These are phyloP conservation scores for Dexiosoma caninum DNA, from an alignment of 2,888 invertebrate species.

Conservation along the genomic window DNA sequence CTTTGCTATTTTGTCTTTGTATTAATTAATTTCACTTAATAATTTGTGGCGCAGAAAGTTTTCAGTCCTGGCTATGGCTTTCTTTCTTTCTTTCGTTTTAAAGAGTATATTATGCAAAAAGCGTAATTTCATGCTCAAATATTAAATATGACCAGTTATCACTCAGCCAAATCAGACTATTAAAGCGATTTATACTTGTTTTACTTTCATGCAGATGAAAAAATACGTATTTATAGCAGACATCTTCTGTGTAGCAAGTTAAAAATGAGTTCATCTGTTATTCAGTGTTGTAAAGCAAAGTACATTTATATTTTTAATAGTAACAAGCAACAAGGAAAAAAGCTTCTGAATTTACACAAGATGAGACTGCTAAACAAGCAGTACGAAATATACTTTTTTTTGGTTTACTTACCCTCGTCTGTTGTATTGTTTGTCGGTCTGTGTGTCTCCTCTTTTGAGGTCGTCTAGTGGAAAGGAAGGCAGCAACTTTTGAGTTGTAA, in stretches of 20 bases:
- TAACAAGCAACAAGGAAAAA: conserved; percentile 8
- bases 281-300: conserved; percentile 37
- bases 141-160: too few relatives aligned
- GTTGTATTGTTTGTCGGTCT: background rate
- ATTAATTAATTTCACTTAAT: too few relatives aligned
- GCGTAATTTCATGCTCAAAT: too few relatives aligned
- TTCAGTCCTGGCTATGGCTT: too few relatives aligned
- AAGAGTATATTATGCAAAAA: too few relatives aligned
- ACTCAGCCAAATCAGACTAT: background rate
- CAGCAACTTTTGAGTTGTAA: conserved; percentile 34
- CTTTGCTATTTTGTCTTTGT: too few relatives aligned
- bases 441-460: background rate
- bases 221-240: conserved; percentile 10
- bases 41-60: too few relatives aligned
- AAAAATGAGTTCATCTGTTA: conserved; percentile 45
- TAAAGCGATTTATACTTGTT: background rate
- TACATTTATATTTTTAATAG: conserved; percentile 20
- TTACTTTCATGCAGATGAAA: background rate
- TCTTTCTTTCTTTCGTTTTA: too few relatives aligned
- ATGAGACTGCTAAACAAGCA: background rate
- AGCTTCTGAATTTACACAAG: background rate
- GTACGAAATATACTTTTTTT: background rate
- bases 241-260: conserved; percentile 46
- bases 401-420: conserved; percentile 3
- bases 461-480: background rate